A percentile compares a stretch with the other conserved stretches of the same genome.
Conservation (phyloP, 1,140 invertebrate species). For the Magallana angulata region DNA sequence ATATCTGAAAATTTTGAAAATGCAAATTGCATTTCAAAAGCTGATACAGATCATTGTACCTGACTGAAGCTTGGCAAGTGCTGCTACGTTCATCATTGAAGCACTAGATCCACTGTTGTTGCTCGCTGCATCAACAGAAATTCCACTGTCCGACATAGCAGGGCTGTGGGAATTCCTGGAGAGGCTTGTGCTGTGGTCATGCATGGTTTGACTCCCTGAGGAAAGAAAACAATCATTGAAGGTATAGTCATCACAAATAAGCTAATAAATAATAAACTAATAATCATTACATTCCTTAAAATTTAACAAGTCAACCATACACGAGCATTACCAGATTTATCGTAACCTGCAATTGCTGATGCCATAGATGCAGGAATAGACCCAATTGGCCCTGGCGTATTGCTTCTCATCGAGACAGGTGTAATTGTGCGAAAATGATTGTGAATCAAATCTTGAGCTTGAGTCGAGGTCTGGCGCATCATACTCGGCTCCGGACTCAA, state of each 20-base stretch:
- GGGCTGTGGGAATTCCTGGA: constrained; percentile 76
- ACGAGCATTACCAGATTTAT: background rate
- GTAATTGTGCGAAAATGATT: constrained; percentile 45
- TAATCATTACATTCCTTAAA: too few species aligned
- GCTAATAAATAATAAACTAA: too few species aligned
- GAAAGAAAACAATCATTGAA: background rate
- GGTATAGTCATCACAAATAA: too few species aligned
- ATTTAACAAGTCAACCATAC: too few species aligned
- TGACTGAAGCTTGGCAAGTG: constrained; percentile 87
- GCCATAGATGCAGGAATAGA: constrained; percentile 42
- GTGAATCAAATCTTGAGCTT: constrained; percentile 44
- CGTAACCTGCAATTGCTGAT: constrained; percentile 48
- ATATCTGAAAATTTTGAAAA: too few species aligned
- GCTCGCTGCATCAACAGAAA: constrained; percentile 82
- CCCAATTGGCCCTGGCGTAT: constrained; percentile 24
- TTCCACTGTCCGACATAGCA: constrained; percentile 79
- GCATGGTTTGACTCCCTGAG: constrained; percentile 49
- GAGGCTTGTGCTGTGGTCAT: constrained; percentile 56
- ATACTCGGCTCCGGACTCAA: constrained; percentile 75
- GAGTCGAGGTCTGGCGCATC: constrained; percentile 54
- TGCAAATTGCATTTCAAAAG: too few species aligned
- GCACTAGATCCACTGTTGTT: constrained; percentile 85
- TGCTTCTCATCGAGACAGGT: constrained; percentile 53
- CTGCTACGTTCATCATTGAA: constrained; percentile 91
- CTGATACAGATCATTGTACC: constrained; percentile 47